phyloP scores from a whole-genome alignment of 2,888 invertebrate genomes.

The Epinotia demarniana region DNA sequence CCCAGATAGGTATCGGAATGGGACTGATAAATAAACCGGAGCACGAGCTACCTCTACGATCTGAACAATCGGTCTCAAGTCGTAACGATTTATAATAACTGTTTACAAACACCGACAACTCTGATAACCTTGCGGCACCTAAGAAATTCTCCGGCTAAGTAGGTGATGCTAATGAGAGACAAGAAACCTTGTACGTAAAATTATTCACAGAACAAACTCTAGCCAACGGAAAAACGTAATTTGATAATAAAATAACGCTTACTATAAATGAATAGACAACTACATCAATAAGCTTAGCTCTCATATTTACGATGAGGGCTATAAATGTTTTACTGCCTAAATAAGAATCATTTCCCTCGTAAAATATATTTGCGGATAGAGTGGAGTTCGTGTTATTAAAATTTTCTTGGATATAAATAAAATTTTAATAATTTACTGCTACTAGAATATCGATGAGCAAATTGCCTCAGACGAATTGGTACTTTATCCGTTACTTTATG shows the following conservation, averaged over 20 bases:
- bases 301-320: slow-evolving; percentile 32
- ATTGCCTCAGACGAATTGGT: slow-evolving; percentile 16
- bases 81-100: slow-evolving; percentile 36
- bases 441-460: slow-evolving; percentile 19
- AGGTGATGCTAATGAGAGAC: slow-evolving; percentile 18
- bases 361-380: slow-evolving; percentile 43
- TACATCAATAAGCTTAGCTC: slow-evolving; percentile 10
- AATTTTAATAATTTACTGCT: slow-evolving; percentile 26
- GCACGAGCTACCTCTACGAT: slow-evolving; percentile 31
- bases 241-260: slow-evolving; percentile 17
- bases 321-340: slow-evolving; percentile 39
- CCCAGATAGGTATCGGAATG: slow-evolving; percentile 40
- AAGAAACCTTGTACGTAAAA: slow-evolving; percentile 14
- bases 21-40: slow-evolving; percentile 42
- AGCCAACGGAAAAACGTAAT: not conserved
- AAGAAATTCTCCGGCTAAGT: slow-evolving; percentile 17
- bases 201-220: not conserved
- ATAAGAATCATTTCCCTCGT: slow-evolving; percentile 40
- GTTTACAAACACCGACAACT: slow-evolving; percentile 46
- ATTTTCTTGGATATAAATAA: slow-evolving; percentile 29
- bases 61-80: slow-evolving; percentile 39
- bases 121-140: slow-evolving; percentile 44
- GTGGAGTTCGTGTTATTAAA: slow-evolving; percentile 32
- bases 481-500: slow-evolving; percentile 26
- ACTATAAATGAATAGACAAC: slow-evolving; percentile 24